A percentile compares a stretch with the other conserved stretches of the same genome.
These are phyloP conservation scores for Catostylus mosaicus DNA, from an alignment of 30 jellyfish, hydroid and myxozoan genomes.

Conservation along the genomic window DNA sequence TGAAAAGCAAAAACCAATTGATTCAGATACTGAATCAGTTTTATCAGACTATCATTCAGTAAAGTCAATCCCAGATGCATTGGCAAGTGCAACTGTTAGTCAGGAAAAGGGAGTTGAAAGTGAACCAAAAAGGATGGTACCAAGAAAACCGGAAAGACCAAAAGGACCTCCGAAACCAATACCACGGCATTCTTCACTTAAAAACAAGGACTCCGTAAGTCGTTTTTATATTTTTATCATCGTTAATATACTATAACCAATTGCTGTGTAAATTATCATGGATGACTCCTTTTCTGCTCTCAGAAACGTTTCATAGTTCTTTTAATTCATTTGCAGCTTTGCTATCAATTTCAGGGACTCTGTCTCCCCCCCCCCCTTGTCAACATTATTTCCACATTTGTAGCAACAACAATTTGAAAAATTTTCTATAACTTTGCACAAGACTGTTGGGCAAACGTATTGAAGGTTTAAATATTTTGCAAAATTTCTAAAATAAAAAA, in stretches of 20 bases:
- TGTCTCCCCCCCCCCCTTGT: background rate
- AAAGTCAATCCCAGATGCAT: slow-evolving; percentile 7
- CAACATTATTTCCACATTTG: too few species aligned
- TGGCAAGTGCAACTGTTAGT: background rate
- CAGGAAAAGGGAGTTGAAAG: background rate
- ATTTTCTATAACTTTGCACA: too few species aligned
- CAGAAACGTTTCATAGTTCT: too few species aligned
- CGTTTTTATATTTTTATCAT: too few species aligned
- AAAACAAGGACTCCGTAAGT: background rate
- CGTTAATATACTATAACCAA: too few species aligned
- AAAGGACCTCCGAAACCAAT: slow-evolving; percentile 39
- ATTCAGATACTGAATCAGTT: slow-evolving; percentile 37
- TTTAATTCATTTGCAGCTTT: too few species aligned
- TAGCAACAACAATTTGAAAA: too few species aligned
- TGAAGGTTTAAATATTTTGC: too few species aligned
- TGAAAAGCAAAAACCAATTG: background rate
- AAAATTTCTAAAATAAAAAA: too few species aligned
- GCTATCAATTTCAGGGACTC: background rate
- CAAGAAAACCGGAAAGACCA: slow-evolving; percentile 30
- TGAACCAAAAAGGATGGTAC: background rate
- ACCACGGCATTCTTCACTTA: slow-evolving; percentile 14
- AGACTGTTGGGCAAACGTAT: too few species aligned
- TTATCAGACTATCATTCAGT: slow-evolving; percentile 32
- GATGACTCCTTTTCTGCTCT: too few species aligned
- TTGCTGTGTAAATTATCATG: too few species aligned